These are phyloP conservation scores for Liparis tanakae DNA, from an alignment of 2,797 vertebrate genomes.

Conservation along the genomic window DNA sequence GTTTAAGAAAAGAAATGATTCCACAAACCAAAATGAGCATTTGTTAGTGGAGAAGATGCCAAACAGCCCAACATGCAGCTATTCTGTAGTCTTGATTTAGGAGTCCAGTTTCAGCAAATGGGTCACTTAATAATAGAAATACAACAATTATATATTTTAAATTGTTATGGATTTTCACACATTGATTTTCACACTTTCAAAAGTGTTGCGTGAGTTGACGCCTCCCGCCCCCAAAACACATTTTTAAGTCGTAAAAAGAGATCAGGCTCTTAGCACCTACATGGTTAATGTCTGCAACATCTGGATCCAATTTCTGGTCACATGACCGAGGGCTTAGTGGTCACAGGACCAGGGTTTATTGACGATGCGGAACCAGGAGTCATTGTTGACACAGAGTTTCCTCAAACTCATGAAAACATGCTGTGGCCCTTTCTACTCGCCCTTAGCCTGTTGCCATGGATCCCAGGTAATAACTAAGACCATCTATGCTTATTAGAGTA, in stretches of 20 bases:
- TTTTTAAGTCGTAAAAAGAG: neutral
- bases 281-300: conserved; percentile 76
- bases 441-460: conserved; percentile 64
- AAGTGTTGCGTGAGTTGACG: neutral
- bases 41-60: neutral
- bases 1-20: neutral
- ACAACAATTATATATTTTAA: no score
- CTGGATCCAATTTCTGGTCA: conserved; percentile 65
- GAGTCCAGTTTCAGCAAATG: neutral
- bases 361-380: conserved; percentile 25
- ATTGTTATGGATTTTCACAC: neutral
- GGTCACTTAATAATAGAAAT: conserved; percentile 1
- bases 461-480: conserved; percentile 72
- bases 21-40: neutral
- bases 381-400: conserved; percentile 6
- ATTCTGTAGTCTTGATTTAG: neutral
- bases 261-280: conserved; percentile 39
- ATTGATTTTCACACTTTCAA: neutral
- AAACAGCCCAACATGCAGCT: neutral
- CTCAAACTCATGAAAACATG: conserved; percentile 58
- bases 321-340: conserved; percentile 37
- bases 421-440: conserved; percentile 14
- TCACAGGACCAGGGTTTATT: conserved; percentile 18
- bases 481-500: neutral
- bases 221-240: neutral